phyloP scores from a whole-genome alignment of 2,888 invertebrate species.

The Pseudoips prasinana region DNA sequence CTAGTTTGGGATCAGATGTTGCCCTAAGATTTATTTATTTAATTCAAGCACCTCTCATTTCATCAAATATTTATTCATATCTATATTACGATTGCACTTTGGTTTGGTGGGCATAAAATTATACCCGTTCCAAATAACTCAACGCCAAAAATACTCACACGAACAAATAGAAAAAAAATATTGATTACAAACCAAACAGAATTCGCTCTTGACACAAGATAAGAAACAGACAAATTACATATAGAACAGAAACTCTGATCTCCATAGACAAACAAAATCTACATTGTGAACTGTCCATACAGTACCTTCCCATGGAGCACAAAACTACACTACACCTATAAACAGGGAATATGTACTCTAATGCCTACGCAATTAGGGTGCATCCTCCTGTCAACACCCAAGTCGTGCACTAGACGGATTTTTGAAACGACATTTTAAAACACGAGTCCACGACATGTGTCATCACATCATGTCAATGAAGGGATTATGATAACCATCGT shows the following conservation, averaged over 20 bases:
- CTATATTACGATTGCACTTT: no score
- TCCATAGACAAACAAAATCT: constrained; percentile 65
- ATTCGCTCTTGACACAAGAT: constrained; percentile 54
- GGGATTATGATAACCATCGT: constrained; percentile 82
- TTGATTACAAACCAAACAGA: constrained; percentile 46
- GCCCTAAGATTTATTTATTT: no score
- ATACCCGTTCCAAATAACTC: no score
- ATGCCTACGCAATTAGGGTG: constrained; percentile 34
- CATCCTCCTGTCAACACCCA: constrained; percentile 23
- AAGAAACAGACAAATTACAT: constrained; percentile 56
- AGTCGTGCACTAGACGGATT: constrained; percentile 40
- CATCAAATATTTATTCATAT: no score
- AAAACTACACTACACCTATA: constrained; percentile 23
- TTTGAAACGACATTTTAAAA: constrained; percentile 73
- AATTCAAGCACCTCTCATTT: no score
- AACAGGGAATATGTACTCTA: constrained; percentile 37
- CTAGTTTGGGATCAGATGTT: no score
- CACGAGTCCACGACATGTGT: constrained; percentile 79
- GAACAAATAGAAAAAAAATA: constrained; percentile 29
- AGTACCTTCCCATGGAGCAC: constrained; percentile 61
- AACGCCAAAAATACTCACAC: no score
- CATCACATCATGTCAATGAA: constrained; percentile 81
- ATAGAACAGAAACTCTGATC: constrained; percentile 60
- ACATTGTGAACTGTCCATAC: constrained; percentile 67
- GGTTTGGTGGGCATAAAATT: no score